phyloP scores from a whole-genome alignment of 1,140 invertebrate genomes.

The Anastrepha ludens region DNA sequence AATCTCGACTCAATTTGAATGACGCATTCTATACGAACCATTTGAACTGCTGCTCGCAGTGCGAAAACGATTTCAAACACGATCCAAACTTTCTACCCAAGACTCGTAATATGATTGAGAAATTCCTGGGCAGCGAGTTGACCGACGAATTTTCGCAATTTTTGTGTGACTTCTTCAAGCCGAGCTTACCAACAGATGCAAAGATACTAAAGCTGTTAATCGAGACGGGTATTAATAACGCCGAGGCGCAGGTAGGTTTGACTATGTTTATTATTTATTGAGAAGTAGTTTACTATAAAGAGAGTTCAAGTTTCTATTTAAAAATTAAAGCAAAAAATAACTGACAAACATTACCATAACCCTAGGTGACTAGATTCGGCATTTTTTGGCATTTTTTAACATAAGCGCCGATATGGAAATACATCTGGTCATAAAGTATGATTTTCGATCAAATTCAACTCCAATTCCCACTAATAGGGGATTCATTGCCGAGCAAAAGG shows the following conservation, averaged over 20 bases:
- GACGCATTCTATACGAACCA: slow-evolving; percentile 73
- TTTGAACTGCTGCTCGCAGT: slow-evolving; percentile 71
- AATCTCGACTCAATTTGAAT: slow-evolving; percentile 70
- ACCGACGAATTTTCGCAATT: slow-evolving; percentile 70
- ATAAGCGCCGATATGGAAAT: too few relatives aligned
- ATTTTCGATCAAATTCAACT: too few relatives aligned
- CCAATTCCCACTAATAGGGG: too few relatives aligned
- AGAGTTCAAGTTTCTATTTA: too few relatives aligned
- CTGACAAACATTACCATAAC: too few relatives aligned
- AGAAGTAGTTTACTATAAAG: too few relatives aligned
- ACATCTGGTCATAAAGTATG: too few relatives aligned
- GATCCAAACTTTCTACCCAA: slow-evolving; percentile 70
- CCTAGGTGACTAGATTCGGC: too few relatives aligned
- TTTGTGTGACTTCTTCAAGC: slow-evolving; percentile 75
- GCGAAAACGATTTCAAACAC: slow-evolving; percentile 71
- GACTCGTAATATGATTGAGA: slow-evolving; percentile 68
- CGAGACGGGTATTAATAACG: slow-evolving; percentile 78
- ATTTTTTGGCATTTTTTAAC: too few relatives aligned
- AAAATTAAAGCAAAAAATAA: too few relatives aligned
- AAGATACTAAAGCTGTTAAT: slow-evolving; percentile 80
- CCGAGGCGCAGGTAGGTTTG: slow-evolving; percentile 62
- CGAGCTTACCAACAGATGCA: slow-evolving; percentile 77
- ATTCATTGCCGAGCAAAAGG: too few relatives aligned
- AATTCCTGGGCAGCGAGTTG: slow-evolving; percentile 68
- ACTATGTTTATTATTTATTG: too few relatives aligned